Evolutionary conservation across 2,797 vertebrate species (phyloP), one percentile per base, ranked within the genome.

Genomic region (Peromyscus eremicus): DNA sequence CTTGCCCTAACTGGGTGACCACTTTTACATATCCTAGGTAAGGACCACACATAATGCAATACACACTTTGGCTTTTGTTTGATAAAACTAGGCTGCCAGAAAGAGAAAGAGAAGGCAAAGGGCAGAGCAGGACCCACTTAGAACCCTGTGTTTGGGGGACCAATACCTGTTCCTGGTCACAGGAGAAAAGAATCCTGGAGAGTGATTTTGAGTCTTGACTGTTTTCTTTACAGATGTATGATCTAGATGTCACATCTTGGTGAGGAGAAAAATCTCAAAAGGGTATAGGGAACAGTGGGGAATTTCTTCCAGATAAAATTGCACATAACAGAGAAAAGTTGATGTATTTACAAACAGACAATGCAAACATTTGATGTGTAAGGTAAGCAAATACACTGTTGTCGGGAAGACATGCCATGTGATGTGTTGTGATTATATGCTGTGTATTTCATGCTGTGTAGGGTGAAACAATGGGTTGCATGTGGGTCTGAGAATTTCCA

Each of bases 241-340:
- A 76, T 27, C 82, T 62, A 34, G 29, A 49, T 46, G 55, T n/a
- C 8, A 62, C 25, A 81, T 19, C 6, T 76, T 55, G 25, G 29
- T 25, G 52, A 17, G 46, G 14, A 83, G 32, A 85, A 87, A 17
- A 17, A 14, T 9, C 75, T 21, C 12, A 32, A 60, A 89, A 95
- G 34, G 52, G 94, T 29, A n/a, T 60, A 76, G 34, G n/a, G 29
- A 86, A 62, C 17, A 27, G 1, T 66, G 34, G n/a, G 52, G 27
- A 83, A 43, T 60, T 91, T 95, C 66, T 96, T 64, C 55, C 73
- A 88, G 60, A 49, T 57, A 81, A 94, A 96, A 84, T 5, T 62
- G 1, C 37, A 81, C 21, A 16, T 43, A 37, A 43, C 8, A 49
- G 9, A 55, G 43, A 62, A 70, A 92, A 55, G 77, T 23, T 1